These are phyloP conservation scores for Mus spicilegus DNA, from an alignment of 2,113 vertebrate species.

Conservation along the genomic window DNA sequence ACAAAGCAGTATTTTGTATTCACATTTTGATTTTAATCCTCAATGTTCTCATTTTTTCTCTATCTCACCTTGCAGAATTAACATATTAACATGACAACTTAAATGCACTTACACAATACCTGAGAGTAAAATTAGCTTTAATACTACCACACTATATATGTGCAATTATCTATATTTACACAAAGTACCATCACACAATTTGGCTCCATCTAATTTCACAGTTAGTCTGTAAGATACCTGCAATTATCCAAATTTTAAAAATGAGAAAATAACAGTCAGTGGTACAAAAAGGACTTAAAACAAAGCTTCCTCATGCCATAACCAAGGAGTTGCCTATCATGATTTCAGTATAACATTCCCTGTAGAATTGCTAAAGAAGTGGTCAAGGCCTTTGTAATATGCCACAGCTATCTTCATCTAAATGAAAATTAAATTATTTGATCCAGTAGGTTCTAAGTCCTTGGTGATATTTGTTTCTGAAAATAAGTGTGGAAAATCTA, in stretches of 20 bases:
- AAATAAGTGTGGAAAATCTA: not conserved
- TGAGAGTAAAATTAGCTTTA: constrained; percentile 55
- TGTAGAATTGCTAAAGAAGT: not conserved
- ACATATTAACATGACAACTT: not conserved
- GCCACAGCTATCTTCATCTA: not conserved
- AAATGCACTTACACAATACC: constrained; percentile 43
- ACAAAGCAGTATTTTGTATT: not conserved
- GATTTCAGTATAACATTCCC: not conserved
- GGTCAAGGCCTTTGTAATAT: not conserved
- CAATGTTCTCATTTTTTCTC: not conserved
- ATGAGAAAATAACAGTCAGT: constrained; percentile 37
- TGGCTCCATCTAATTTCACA: constrained; percentile 50
- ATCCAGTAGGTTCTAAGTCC: not conserved
- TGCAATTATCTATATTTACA: constrained; percentile 60
- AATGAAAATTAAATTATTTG: not conserved
- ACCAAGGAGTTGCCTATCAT: not conserved
- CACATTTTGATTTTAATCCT: constrained; percentile 29
- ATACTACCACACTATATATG: not conserved
- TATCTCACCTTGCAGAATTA: not conserved
- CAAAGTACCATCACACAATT: constrained; percentile 37
- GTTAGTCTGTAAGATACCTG: constrained; percentile 43
- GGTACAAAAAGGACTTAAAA: not conserved
- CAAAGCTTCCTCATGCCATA: not conserved
- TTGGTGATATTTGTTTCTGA: not conserved
- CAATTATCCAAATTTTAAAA: constrained; percentile 62